Evolutionary conservation across 2,888 invertebrate genomes (phyloP).

Genomic region (Endotricha flammealis): DNA sequence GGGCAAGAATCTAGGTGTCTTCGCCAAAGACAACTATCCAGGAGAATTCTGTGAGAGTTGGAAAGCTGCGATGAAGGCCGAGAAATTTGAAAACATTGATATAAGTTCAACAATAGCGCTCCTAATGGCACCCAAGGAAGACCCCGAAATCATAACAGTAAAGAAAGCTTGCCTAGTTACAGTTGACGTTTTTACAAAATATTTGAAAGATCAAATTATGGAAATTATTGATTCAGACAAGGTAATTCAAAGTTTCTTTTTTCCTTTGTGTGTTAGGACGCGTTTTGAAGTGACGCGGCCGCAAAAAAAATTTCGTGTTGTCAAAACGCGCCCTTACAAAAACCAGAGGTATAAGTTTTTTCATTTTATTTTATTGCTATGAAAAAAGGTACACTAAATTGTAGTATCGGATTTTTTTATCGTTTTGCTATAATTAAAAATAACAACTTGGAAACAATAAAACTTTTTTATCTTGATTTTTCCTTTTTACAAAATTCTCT

Average conservation of each 20-base stretch:
- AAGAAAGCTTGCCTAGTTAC: conserved; percentile 96
- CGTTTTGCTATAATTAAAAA: too few relatives aligned
- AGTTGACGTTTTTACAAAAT: conserved; percentile 97
- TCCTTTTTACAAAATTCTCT: too few relatives aligned
- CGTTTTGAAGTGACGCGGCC: too few relatives aligned
- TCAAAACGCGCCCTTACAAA: too few relatives aligned
- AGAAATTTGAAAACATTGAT: conserved; percentile 91
- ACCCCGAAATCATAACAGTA: conserved; percentile 91
- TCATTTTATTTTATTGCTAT: too few relatives aligned
- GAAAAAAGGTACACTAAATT: too few relatives aligned
- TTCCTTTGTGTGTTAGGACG: too few relatives aligned
- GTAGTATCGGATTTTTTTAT: too few relatives aligned
- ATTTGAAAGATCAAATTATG: conserved; percentile 98
- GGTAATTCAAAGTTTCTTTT: conserved; percentile 55
- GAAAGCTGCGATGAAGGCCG: conserved; percentile 86
- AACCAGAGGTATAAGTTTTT: too few relatives aligned
- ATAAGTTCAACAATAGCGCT: conserved; percentile 90
- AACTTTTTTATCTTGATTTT: conserved; percentile 1
- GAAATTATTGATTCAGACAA: conserved; percentile 99
- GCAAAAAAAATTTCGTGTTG: too few relatives aligned
- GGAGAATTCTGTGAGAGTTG: conserved; percentile 96
- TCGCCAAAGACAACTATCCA: conserved; percentile 94
- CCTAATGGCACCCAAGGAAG: conserved; percentile 96
- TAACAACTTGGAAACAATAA: background rate
- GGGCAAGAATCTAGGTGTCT: conserved; percentile 93